Evolutionary conservation across 2,888 invertebrate genomes (phyloP), one percentile per base, ranked within the genome.

Genomic region (Lasioglossum leucozonium): DNA sequence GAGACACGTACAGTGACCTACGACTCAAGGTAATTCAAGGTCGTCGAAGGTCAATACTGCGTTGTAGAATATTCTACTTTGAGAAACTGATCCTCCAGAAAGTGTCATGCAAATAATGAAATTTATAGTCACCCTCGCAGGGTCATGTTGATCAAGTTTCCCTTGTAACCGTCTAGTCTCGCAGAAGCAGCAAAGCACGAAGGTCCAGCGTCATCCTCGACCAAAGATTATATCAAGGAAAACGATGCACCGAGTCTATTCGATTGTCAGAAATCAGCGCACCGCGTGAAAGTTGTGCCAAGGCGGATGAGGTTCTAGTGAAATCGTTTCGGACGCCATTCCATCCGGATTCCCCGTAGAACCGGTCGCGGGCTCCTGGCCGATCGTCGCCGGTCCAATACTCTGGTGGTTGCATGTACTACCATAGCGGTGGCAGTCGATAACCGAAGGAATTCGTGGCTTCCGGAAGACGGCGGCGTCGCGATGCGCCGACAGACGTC

Each of bases 391-490:
- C 69, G 69, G 40, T n/a, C 69, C 69, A 69, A 69, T 69, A 69
- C 13, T 37, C 40, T 42, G 11, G 37, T 5, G 69, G 37, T 69
- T 13, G 37, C 10, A 10, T 34, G 34, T 0, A 34, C 18, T 3
- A 11, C 62, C 62, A 67, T 34, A 18, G 34, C 65, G 69, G n/a
- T 13, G 22, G 62, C 65, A 67, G 40, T 44, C 71, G 78, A 83
- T 84, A 83, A 75, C 84, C 84, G 44, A 72, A 83, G 84, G 84
- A 83, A 84, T 84, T 73, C 72, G 72, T 26, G 26, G 73, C 51
- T 30, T 30, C 55, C 84, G 74, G 74, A 84, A 84, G 84, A 83
- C 84, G 78, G 26, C 34, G 62, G 34, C 47, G 44, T 51, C 51
- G 26, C n/a, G 75, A 55, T 37, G 37, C 62, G 37, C 40, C 47